Percentiles rank a stretch among this genome's conserved stretches.
Conservation (phyloP, 1,140 invertebrate genomes). For the Trichogramma pretiosum region DNA sequence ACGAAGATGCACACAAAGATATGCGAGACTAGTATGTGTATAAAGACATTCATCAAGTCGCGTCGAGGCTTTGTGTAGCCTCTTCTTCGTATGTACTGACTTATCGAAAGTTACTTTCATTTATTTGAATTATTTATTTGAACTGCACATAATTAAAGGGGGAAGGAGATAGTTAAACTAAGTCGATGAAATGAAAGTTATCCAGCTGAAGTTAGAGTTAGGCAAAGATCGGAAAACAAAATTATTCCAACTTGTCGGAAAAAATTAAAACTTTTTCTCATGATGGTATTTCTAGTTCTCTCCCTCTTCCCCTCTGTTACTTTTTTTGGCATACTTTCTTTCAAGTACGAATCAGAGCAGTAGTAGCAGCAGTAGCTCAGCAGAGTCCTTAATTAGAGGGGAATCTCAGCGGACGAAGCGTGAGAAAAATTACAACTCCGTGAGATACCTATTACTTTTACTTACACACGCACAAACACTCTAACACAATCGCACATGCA, state of each 20-base stretch:
- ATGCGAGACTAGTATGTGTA: background rate
- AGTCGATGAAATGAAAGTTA: no score
- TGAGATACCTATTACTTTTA: no score
- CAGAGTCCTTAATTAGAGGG: conserved; percentile 15
- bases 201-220: no score
- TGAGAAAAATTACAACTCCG: conserved; percentile 15
- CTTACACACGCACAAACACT: no score
- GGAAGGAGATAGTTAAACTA: no score
- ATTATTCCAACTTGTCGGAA: conserved; percentile 1
- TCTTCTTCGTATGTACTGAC: no score
- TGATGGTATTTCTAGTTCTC: background rate
- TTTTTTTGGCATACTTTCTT: conserved; percentile 2
- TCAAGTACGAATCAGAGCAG: background rate
- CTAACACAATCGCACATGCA: no score
- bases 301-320: background rate
- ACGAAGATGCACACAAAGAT: background rate
- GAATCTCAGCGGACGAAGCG: conserved; percentile 4
- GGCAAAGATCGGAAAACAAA: background rate
- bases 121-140: no score
- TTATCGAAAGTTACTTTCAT: no score
- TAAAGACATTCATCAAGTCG: conserved; percentile 1
- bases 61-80: background rate
- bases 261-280: conserved; percentile 10
- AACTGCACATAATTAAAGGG: no score
- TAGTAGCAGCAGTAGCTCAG: conserved; percentile 1